A percentile compares a stretch with the other conserved stretches of the same genome.
Evolutionary conservation across 2,888 invertebrate genomes (phyloP).

Genomic region (Pandemis corylana): DNA sequence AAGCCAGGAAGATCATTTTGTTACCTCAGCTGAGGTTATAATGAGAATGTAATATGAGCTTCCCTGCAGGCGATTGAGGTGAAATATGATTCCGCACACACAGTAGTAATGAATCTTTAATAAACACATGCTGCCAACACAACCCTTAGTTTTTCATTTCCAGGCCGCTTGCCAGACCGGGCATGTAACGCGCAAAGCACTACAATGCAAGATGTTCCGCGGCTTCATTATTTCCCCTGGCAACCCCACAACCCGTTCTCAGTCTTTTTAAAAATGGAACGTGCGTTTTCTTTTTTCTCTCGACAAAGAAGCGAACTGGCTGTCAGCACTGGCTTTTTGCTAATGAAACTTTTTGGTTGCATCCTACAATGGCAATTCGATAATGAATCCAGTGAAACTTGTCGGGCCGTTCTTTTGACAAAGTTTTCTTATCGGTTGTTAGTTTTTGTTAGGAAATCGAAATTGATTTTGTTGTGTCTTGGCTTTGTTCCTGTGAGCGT

Average conservation of each 20-base stretch:
- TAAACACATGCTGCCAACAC: constrained; percentile 21
- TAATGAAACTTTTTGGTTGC: constrained; percentile 72
- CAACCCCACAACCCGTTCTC: constrained; percentile 61
- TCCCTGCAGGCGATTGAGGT: background rate
- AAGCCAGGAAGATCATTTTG: background rate
- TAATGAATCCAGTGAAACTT: constrained; percentile 52
- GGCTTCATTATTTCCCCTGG: constrained; percentile 70
- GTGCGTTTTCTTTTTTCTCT: constrained; percentile 64
- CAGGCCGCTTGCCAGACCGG: constrained; percentile 36
- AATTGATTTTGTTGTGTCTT: constrained; percentile 29
- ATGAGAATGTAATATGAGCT: background rate
- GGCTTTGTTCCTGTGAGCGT: constrained; percentile 6
- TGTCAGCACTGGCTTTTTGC: constrained; percentile 63
- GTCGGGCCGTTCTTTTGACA: constrained; percentile 28
- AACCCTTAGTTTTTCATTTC: constrained; percentile 25
- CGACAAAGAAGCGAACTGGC: constrained; percentile 62
- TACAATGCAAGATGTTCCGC: constrained; percentile 37
- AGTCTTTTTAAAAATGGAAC: constrained; percentile 69
- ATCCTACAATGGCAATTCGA: constrained; percentile 58
- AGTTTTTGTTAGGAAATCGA: constrained; percentile 35
- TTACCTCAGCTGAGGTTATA: background rate
- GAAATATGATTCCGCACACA: constrained; percentile 14
- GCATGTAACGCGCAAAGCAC: constrained; percentile 31
- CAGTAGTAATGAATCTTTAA: constrained; percentile 24
- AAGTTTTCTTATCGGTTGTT: constrained; percentile 28